Evolutionary conservation across 2,113 vertebrate species (phyloP).

Genomic region (Corvus moneduloides): DNA sequence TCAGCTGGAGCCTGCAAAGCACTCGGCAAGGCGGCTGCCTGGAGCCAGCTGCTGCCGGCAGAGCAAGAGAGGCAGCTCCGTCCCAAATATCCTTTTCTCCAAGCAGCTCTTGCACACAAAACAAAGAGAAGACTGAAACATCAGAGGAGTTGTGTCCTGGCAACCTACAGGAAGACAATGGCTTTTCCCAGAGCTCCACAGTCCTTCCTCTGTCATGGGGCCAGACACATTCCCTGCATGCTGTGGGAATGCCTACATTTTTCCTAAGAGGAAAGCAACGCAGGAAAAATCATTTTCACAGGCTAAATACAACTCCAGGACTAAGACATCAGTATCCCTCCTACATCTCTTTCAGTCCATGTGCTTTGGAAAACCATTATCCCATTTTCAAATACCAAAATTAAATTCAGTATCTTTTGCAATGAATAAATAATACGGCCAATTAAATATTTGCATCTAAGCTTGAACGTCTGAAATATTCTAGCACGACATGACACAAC

Average conservation of each 20-base stretch:
- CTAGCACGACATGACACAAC: neutral
- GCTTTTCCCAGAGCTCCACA: neutral
- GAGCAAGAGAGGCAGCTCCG: neutral
- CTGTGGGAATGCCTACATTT: neutral
- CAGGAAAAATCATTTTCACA: neutral
- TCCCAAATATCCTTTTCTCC: neutral
- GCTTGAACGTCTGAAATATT: neutral
- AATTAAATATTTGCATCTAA: neutral
- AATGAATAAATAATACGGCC: neutral
- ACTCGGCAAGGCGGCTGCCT: accelerated
- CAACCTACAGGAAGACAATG: neutral
- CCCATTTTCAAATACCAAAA: neutral
- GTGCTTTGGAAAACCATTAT: neutral
- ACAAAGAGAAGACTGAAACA: neutral
- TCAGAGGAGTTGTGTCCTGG: neutral
- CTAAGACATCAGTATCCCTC: neutral
- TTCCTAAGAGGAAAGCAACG: neutral
- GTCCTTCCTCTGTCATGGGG: neutral
- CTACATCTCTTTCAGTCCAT: neutral
- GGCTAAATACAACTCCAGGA: accelerated
- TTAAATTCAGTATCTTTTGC: neutral
- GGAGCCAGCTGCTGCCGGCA: neutral
- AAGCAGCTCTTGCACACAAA: neutral
- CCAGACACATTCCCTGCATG: accelerated
- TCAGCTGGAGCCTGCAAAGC: neutral